A percentile compares a stretch with the other conserved stretches of the same genome.
phyloP scores from a whole-genome alignment of 2,113 vertebrate genomes.

The Smithornis capensis region DNA sequence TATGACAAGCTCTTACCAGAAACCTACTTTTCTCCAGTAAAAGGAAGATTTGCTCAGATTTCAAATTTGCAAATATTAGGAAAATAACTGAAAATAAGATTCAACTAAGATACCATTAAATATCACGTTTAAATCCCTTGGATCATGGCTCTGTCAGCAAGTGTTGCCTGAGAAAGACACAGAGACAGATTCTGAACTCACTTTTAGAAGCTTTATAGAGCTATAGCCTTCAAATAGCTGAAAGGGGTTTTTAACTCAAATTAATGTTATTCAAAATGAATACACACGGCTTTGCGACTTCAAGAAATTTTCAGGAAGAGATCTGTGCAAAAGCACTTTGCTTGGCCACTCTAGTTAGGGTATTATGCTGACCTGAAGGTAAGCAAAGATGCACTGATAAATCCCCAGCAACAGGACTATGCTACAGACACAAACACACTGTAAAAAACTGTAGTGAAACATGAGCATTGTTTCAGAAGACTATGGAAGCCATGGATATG shows the following conservation, averaged over 20 bases:
- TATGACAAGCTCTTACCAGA: not conserved
- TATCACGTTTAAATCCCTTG: not conserved
- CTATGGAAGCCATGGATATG: not conserved
- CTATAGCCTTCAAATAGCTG: not conserved
- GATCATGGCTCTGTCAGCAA: not conserved
- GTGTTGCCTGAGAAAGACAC: not conserved
- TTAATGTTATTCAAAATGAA: not conserved
- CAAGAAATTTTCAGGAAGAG: not conserved
- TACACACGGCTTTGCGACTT: accelerated
- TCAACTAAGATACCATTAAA: not conserved
- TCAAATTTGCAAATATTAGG: not conserved
- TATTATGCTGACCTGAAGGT: not conserved
- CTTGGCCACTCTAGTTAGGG: not conserved
- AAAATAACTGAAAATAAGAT: not conserved
- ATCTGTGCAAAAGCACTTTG: not conserved
- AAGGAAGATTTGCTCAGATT: not conserved
- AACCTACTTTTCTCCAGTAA: not conserved
- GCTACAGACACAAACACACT: not conserved
- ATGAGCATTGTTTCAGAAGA: not conserved
- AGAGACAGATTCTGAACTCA: not conserved
- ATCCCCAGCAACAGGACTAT: not conserved
- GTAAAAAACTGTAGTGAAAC: not conserved
- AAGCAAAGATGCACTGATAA: not conserved
- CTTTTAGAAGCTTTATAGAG: not conserved
- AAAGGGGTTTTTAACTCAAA: not conserved